phyloP scores from a whole-genome alignment of 1,140 invertebrate species.

The Panagrolaimus sp. region DNA sequence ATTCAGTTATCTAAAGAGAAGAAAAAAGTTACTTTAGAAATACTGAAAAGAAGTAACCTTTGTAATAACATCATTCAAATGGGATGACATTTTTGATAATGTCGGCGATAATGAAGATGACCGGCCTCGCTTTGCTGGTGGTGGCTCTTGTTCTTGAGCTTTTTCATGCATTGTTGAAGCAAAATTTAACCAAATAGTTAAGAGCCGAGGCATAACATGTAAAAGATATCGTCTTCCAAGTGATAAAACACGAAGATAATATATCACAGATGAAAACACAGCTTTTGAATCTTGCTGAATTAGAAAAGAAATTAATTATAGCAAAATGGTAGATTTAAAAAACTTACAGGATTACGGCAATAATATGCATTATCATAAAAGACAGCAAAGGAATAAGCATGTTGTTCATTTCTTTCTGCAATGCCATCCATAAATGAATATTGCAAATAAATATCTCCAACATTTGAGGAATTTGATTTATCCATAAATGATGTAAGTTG shows the following conservation, averaged over 20 bases:
- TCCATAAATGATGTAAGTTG: background rate
- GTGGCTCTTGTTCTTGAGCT: background rate
- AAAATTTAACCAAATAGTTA: background rate
- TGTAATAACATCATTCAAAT: too few relatives aligned
- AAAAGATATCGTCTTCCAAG: background rate
- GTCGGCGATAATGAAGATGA: too few relatives aligned
- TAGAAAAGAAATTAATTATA: too few relatives aligned
- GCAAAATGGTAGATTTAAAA: too few relatives aligned
- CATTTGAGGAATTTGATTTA: background rate
- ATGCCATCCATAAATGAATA: background rate
- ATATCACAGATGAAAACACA: background rate
- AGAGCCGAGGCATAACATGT: slow-evolving; percentile 5
- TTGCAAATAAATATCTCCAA: background rate
- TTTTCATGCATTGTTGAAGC: background rate
- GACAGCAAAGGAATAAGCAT: background rate
- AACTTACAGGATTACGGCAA: background rate
- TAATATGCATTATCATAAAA: slow-evolving; percentile 3
- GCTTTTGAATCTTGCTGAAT: too few relatives aligned
- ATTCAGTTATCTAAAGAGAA: background rate
- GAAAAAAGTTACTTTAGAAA: too few relatives aligned
- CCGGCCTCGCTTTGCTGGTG: background rate
- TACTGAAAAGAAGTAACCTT: background rate
- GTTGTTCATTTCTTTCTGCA: background rate
- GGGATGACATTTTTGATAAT: too few relatives aligned
- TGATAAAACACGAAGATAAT: background rate